Base-by-base conservation (phyloP, 2,797 vertebrate genomes). In the Lepus townsendii region DNA sequence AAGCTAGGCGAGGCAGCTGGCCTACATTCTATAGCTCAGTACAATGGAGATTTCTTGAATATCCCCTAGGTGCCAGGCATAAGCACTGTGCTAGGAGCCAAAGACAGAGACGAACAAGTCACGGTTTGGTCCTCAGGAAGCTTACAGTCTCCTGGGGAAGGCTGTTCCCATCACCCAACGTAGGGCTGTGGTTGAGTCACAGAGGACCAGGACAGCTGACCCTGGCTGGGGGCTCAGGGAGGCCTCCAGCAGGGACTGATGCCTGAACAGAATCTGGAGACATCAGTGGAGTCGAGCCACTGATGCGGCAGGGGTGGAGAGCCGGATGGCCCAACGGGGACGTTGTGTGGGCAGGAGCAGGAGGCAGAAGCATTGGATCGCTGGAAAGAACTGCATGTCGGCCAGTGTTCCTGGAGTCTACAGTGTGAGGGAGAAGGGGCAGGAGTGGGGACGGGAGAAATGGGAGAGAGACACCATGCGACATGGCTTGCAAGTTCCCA, bases 151-250 rank as follows among this genome's bases (percentile, higher is more conserved):
- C 24, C n/a, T 22, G 30, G 22, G 11, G 35, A 68, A 78, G 77
- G 66, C 20, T 0, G 0, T 5, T 13, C 57, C 69, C 35, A 52
- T 24, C 47, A 65, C 35, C 35, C 42, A 78, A 68, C 5, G 7
- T 0, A 82, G 10, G 38, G 8, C 12, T 78, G 10, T 14, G 5
- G n/a, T 24, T 0, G 0, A n/a, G 10, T n/a, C 79, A 57, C 0
- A 80, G 26, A 88, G 83, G 83, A 27, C 19, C 1, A 5, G n/a
- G 73, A 26, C 68, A 62, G 42, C 0, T 38, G 63, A 1, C n/a
- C 30, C n/a, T 63, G 27, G 1, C 26, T 42, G 9, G 24, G 22
- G 42, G 30, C 32, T 91, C 50, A 80, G 76, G 92, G 62, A 72
- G 32, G 26, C 19, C 76, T 80, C 42, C 8, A 0, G 32, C 14